phyloP scores from a whole-genome alignment of 1,140 invertebrate genomes.

The Hyphantria cunea region DNA sequence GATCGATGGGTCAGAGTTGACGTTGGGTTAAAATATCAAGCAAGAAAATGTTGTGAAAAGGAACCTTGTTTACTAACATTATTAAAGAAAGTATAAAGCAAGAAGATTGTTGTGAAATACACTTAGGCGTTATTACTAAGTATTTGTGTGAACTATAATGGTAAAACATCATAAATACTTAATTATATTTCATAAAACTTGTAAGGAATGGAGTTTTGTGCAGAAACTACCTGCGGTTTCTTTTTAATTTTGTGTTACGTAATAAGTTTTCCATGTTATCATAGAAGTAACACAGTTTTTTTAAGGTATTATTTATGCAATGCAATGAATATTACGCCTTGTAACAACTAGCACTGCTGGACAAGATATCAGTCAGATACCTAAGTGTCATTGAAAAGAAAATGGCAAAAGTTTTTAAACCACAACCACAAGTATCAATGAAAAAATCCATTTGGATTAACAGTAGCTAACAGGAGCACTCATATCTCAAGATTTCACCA shows the following conservation, averaged over 20 bases:
- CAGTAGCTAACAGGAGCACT: constrained; percentile 22
- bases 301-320: constrained; percentile 43
- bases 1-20: constrained; percentile 59
- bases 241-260: constrained; percentile 28
- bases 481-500: constrained; percentile 29
- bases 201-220: constrained; percentile 4
- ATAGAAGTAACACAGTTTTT: constrained; percentile 37
- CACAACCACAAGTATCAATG: constrained; percentile 29
- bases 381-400: constrained; percentile 2
- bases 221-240: constrained; percentile 6
- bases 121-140: neutral
- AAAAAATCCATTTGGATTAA: constrained; percentile 30
- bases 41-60: constrained; percentile 17
- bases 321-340: constrained; percentile 9
- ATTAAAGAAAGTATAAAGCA: neutral
- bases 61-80: neutral
- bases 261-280: constrained; percentile 35
- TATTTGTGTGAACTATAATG: neutral
- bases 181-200: constrained; percentile 2
- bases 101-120: neutral
- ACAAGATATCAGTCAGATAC: neutral
- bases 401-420: constrained; percentile 7
- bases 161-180: neutral
- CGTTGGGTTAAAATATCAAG: constrained; percentile 40
- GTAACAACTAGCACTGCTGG: neutral